Conservation (phyloP, 2,113 vertebrate species). For the Phainopepla nitens region DNA sequence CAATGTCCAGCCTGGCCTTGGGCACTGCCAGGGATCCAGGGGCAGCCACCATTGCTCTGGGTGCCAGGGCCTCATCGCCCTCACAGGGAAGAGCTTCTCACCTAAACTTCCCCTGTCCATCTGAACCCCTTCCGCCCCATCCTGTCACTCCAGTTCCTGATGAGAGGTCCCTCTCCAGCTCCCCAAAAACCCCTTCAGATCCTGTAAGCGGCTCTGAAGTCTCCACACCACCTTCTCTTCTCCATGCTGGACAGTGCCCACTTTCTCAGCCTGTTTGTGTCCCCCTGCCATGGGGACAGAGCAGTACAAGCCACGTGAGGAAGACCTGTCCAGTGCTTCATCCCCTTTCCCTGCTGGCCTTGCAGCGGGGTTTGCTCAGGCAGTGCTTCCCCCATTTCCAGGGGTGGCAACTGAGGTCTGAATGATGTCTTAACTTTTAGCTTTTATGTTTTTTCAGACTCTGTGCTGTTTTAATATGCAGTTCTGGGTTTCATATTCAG, state of each 20-base stretch:
- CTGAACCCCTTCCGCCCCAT: neutral
- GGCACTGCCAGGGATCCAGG: neutral
- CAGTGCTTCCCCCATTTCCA: neutral
- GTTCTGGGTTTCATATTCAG: too few species aligned
- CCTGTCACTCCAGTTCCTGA: neutral
- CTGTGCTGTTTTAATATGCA: too few species aligned
- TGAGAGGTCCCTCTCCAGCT: too few species aligned
- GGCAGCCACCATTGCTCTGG: neutral
- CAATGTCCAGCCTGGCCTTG: rapidly evolving
- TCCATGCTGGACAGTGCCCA: neutral
- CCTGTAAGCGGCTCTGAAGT: neutral
- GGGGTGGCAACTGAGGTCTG: neutral
- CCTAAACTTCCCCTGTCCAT: neutral
- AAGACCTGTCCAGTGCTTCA: neutral
- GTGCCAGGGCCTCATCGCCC: neutral
- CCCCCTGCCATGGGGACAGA: neutral
- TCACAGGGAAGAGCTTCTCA: neutral
- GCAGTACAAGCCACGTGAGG: rapidly evolving
- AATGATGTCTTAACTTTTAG: too few species aligned
- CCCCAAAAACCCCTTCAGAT: neutral
- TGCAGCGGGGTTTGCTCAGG: rapidly evolving
- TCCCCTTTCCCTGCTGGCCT: neutral
- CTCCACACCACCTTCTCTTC: neutral
- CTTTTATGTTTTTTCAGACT: too few species aligned
- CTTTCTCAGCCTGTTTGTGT: neutral